Evolutionary conservation across 2,113 vertebrate species (phyloP), one percentile per base, ranked within the genome.

Genomic region (Semicossyphus pulcher): DNA sequence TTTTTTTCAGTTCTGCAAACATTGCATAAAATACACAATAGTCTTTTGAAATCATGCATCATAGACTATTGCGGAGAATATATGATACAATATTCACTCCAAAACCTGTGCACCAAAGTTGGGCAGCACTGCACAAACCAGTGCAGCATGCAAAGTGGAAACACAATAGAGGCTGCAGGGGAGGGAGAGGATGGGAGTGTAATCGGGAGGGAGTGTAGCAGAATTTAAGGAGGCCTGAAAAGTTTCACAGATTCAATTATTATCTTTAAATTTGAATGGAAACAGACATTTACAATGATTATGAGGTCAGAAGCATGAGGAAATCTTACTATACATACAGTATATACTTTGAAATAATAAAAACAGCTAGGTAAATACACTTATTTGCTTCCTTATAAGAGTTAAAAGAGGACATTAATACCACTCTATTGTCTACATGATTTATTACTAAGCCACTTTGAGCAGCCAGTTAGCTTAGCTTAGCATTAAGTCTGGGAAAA

Each of bases 201-300:
- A 29, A 45, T 18, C 52, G 39, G 14, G 60, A 67, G 56, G 28
- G 34, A 54, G 53, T 2, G 3, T 3, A 29, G 56, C 21, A 39
- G 67, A 58, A 80, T 83, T 87, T 74, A 90, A 89, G 76, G 86
- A 86, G 70, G 79, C 51, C 48, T 84, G 47, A 32, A 41, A n/a
- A 20, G 8, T 29, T 80, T 75, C 26, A 26, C 25, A 26, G 15
- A 42, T 29, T 8, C 8, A 45, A 21, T 23, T 2, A 7, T 49
- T 23, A 63, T 15, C 18, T 26, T 72, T 0, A 54, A 5, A 49
- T 49, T 32, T 48, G 2, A 32, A n/a, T 10, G 44, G 20, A n/a
- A 52, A 47, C 32, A 15, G 16, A 15, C 3, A 15, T 44, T 44
- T 37, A n/a, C n/a, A n/a, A n/a, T n/a, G n/a, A n/a, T n/a, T n/a